Conservation (phyloP, 2,888 invertebrate species). For the Anagyrus pseudococci region DNA sequence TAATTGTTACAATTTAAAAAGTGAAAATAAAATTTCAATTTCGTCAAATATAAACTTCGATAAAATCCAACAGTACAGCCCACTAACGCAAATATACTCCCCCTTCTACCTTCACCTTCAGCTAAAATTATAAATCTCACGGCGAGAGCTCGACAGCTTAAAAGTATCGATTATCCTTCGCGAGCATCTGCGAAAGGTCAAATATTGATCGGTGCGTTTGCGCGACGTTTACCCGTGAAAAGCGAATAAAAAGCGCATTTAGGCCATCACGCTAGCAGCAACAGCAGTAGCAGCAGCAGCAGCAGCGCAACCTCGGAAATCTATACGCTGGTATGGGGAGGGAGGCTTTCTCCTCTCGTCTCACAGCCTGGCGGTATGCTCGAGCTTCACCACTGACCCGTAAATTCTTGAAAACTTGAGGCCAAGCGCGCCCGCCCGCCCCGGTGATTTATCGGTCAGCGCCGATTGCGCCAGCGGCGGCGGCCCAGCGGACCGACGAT, state of each 20-base stretch:
- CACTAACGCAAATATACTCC: neutral
- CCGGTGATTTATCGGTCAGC: conserved; percentile 34
- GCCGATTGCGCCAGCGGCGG: conserved; percentile 25
- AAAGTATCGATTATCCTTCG: too few relatives aligned
- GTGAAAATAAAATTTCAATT: too few relatives aligned
- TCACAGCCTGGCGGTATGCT: neutral
- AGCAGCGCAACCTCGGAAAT: conserved; percentile 10
- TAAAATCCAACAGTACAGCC: too few relatives aligned
- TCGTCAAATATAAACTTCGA: too few relatives aligned
- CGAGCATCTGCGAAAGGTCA: too few relatives aligned
- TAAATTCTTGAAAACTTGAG: conserved; percentile 38
- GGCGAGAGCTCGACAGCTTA: too few relatives aligned
- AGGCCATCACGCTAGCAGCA: too few relatives aligned
- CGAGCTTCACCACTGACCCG: conserved; percentile 35
- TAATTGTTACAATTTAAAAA: too few relatives aligned
- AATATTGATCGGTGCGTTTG: conserved; percentile 7
- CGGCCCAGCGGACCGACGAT: conserved; percentile 9
- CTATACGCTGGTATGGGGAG: too few relatives aligned
- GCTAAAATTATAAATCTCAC: conserved; percentile 3
- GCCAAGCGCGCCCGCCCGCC: too few relatives aligned
- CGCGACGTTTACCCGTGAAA: conserved; percentile 10
- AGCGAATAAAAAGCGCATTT: neutral
- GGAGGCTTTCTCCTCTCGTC: conserved; percentile 23
- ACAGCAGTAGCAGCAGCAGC: neutral
- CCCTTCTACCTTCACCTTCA: too few relatives aligned